Conservation (phyloP, 2,113 vertebrate species). For the Muntiacus reevesi region DNA sequence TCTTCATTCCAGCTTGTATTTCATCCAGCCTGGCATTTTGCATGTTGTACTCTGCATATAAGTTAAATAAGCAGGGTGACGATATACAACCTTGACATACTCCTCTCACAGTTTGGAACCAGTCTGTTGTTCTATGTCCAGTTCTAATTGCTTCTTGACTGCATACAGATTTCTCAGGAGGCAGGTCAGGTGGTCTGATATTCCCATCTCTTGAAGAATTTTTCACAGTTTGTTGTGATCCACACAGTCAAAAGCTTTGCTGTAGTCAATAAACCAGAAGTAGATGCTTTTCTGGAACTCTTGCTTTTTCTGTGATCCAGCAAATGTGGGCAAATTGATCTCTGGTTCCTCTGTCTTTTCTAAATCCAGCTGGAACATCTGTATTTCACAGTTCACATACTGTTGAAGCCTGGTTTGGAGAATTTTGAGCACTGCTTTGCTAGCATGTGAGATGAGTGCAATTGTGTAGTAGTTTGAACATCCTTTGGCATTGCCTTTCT, state of each 20-base stretch:
- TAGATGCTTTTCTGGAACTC: neutral
- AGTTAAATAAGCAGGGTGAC: neutral
- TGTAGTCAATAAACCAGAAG: neutral
- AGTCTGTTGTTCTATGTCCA: neutral
- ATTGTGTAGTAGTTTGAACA: neutral
- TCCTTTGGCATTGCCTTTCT: neutral
- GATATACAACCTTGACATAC: neutral
- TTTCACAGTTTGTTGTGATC: neutral
- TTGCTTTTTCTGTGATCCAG: neutral
- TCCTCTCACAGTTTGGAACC: neutral
- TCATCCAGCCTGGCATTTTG: rapidly evolving
- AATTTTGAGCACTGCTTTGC: neutral
- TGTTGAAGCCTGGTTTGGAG: neutral
- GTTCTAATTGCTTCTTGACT: neutral
- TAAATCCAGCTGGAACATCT: neutral
- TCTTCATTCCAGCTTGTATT: neutral
- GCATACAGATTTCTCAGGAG: neutral
- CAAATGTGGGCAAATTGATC: neutral
- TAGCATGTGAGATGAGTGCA: neutral
- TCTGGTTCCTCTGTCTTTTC: neutral
- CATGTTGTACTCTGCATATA: neutral
- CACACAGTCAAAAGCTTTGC: neutral
- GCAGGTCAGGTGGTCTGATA: neutral
- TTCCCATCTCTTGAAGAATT: neutral
- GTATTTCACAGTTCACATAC: neutral